Evolutionary conservation across 2,113 vertebrate genomes (phyloP).

Genomic region (Nyctibius bracteatus): DNA sequence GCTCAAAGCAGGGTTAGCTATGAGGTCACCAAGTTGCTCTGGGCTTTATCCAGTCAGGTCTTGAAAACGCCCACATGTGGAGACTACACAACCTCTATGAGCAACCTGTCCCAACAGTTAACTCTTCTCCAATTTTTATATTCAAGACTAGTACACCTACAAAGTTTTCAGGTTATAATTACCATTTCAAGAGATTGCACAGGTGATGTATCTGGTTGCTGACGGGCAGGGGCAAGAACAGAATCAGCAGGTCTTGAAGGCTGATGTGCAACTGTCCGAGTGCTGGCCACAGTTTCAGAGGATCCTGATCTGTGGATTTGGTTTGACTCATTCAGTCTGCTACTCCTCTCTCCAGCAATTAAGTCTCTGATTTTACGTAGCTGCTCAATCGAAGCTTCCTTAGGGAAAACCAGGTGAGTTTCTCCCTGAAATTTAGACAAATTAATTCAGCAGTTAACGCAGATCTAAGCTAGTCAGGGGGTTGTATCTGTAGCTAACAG

Average conservation of each 20-base stretch:
- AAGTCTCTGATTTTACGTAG: constrained; percentile 85
- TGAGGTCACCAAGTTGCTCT: neutral
- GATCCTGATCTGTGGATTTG: constrained; percentile 21
- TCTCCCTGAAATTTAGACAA: constrained; percentile 80
- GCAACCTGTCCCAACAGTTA: neutral
- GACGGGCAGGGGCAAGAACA: neutral
- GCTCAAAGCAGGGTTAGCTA: neutral
- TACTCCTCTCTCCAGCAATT: constrained; percentile 86
- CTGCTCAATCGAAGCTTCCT: constrained; percentile 87
- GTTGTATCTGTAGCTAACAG: neutral
- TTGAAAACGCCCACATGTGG: neutral
- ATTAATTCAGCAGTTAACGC: neutral
- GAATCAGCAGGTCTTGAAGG: neutral
- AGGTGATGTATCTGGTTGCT: neutral
- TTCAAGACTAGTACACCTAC: neutral
- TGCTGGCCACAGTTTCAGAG: neutral
- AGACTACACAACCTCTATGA: neutral
- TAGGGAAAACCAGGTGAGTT: constrained; percentile 92
- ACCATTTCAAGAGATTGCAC: constrained; percentile 48
- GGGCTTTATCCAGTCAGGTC: neutral
- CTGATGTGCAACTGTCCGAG: neutral
- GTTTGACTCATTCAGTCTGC: constrained; percentile 68
- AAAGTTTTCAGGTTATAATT: constrained; percentile 4
- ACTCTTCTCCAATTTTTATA: neutral
- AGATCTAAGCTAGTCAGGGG: neutral